Base-by-base conservation (phyloP, 2,797 vertebrate genomes). In the Pipistrellus nathusii region DNA sequence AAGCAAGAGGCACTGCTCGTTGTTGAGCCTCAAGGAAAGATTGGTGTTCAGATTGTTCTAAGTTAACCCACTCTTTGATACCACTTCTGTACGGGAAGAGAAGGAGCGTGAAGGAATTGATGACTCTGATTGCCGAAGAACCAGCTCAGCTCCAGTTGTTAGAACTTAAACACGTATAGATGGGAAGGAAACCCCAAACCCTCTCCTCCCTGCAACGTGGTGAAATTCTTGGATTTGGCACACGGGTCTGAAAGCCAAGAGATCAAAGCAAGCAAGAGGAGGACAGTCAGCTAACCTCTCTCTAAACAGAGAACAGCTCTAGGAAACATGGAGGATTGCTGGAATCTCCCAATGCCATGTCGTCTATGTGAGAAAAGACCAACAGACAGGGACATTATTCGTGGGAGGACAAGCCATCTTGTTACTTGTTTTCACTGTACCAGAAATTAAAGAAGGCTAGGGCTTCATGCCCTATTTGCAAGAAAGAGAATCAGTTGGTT, bases 11-110 rank as follows among this genome's bases (percentile, higher is more conserved):
- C 99, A 99, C 98, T 99, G 99, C 92, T 99, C 99, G 99, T 97
- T 99, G 99, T 98, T 99, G 99, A 99, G 99, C 99, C 41, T 97
- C 99, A 35, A 98, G 98, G 27, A 99, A 99, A 91, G 99, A 99
- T 98, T 99, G 99, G 99, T 99, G 99, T 98, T 98, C 98, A 55
- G 99, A 99, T 91, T 99, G 99, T 69, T 99, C 99, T 32, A 99
- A 98, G 41, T 98, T 99, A 57, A 98, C 98, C 66, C 99, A 99
- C 90, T 99, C 99, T 85, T 99, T 10, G 97, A 98, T 97, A 99
- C 99, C 94, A 98, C 98, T 30, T 97, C 97, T 68, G 97, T 98
- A 96, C 97, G 98, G 68, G 98, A 97, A 66, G 98, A 97, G 46
- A 98, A 98, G 7, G 98, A 98, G 9, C 98, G 98, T n/a, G 96